These are phyloP conservation scores for Brachionus asplanchnoidis DNA, from an alignment of 1,140 invertebrate species.

Conservation along the genomic window DNA sequence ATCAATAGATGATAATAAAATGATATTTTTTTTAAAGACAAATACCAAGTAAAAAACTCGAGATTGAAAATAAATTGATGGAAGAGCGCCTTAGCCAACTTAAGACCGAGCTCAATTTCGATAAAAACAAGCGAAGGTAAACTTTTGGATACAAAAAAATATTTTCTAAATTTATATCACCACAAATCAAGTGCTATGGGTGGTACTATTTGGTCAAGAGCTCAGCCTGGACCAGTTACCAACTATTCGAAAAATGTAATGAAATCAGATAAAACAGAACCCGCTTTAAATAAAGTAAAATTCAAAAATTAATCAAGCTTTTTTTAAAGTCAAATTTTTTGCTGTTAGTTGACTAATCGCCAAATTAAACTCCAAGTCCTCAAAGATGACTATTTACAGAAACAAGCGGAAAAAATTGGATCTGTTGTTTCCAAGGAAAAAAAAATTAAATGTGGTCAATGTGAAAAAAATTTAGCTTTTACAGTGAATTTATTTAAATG, in stretches of 20 bases:
- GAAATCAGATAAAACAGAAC: constrained; percentile 33
- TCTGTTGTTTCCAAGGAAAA: constrained; percentile 46
- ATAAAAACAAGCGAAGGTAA: constrained; percentile 56
- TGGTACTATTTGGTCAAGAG: constrained; percentile 51
- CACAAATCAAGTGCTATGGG: constrained; percentile 46
- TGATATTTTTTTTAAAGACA: constrained; percentile 11
- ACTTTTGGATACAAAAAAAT: constrained; percentile 40
- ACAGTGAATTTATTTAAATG: constrained; percentile 48
- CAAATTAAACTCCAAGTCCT: constrained; percentile 31
- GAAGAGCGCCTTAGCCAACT: constrained; percentile 53
- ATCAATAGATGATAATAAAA: neutral
- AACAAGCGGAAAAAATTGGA: constrained; percentile 48
- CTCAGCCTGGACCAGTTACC: constrained; percentile 49
- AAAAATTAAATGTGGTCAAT: constrained; percentile 53
- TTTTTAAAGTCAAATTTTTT: neutral
- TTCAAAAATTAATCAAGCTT: neutral
- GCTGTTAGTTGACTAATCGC: neutral
- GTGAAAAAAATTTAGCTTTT: constrained; percentile 54
- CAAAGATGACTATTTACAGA: constrained; percentile 43
- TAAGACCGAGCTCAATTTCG: constrained; percentile 52
- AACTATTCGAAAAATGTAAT: constrained; percentile 51
- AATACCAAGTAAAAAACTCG: constrained; percentile 48
- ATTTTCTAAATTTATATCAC: neutral
- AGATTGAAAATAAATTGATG: constrained; percentile 53
- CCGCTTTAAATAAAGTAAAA: neutral